A percentile compares a stretch with the other conserved stretches of the same genome.
Conservation (phyloP, 2,888 invertebrate species). For the Acanthoscelides obtectus region DNA sequence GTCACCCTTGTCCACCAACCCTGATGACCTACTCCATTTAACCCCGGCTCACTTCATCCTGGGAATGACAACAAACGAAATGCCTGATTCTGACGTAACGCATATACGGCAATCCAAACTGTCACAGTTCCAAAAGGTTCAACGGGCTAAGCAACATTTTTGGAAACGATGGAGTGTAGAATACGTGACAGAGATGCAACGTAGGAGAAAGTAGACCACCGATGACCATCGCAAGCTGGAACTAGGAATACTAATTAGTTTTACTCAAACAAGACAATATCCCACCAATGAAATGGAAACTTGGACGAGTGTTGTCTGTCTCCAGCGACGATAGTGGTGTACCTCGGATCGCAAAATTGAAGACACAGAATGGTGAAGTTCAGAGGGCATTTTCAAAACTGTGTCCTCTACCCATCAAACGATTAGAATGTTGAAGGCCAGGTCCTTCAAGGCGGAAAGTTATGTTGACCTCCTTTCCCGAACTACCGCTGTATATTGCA, state of each 20-base stretch:
- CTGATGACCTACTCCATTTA: no score
- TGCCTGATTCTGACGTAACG: no score
- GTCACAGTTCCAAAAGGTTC: background rate
- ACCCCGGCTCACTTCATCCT: no score
- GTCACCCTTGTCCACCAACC: no score
- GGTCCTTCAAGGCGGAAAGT: background rate
- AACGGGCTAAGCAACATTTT: background rate
- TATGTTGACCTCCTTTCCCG: background rate
- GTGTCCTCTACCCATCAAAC: background rate
- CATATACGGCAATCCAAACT: no score
- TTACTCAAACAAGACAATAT: slow-evolving; percentile 3
- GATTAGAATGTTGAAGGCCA: background rate
- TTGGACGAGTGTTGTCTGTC: slow-evolving; percentile 3
- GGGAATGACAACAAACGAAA: no score
- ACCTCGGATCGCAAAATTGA: background rate
- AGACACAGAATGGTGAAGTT: background rate
- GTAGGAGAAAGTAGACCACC: background rate
- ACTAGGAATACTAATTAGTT: background rate
- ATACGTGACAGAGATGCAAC: background rate
- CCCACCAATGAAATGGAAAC: slow-evolving; percentile 6
- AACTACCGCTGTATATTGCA: no score
- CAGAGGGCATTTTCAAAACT: slow-evolving; percentile 1
- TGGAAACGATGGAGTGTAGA: slow-evolving; percentile 2
- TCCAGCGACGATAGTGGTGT: background rate
- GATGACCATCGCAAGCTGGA: background rate